Evolutionary conservation across 2,797 vertebrate species (phyloP).

Genomic region (Australoheros facetus): DNA sequence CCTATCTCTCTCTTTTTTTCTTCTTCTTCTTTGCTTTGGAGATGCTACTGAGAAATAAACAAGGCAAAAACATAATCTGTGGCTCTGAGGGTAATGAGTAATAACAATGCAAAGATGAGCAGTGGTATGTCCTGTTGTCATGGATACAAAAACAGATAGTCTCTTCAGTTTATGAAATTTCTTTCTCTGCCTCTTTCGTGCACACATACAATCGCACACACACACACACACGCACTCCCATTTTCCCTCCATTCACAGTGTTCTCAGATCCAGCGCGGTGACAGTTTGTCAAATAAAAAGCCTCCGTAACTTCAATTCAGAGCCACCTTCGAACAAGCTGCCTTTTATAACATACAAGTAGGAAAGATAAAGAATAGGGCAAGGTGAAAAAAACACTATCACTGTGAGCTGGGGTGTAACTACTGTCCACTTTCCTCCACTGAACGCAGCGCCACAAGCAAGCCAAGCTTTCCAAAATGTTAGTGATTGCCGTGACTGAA

Average conservation of each 20-base stretch:
- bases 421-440: conserved; percentile 54
- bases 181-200: conserved; percentile 15
- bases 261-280: conserved; percentile 51
- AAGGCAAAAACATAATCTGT: conserved; percentile 69
- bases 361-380: conserved; percentile 56
- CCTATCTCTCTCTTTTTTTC: not conserved
- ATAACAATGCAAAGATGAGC: conserved; percentile 70
- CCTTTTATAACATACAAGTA: conserved; percentile 59
- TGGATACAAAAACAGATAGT: conserved; percentile 70
- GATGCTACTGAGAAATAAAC: conserved; percentile 61
- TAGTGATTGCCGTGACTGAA: conserved; percentile 57
- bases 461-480: conserved; percentile 58
- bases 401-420: conserved; percentile 49
- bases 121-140: conserved; percentile 71
- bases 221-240: not conserved
- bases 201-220: not conserved
- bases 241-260: conserved; percentile 32
- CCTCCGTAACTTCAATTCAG: conserved; percentile 47
- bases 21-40: not conserved
- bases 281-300: conserved; percentile 73
- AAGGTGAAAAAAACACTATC: conserved; percentile 24
- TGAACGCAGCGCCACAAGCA: conserved; percentile 46
- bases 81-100: conserved; percentile 71
- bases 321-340: conserved; percentile 48
- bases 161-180: conserved; percentile 56